Base-by-base conservation (phyloP, 2,888 invertebrate genomes). In the Zootermopsis nevadensis region DNA sequence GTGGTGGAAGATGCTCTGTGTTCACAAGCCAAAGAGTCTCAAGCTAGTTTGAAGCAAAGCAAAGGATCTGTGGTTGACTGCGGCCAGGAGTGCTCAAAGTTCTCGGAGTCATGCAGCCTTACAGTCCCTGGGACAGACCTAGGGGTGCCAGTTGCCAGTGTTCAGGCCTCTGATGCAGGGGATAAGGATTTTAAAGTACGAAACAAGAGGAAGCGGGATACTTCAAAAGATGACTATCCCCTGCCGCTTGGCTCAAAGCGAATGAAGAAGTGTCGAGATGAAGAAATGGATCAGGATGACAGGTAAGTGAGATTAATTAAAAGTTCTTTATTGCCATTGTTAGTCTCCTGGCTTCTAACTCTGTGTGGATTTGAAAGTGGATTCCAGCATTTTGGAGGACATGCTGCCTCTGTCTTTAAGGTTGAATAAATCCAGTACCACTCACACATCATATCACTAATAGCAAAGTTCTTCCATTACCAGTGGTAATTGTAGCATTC, bases 281-380 rank as follows among this genome's bases (percentile, higher is more conserved):
- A 83, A 81, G 86, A 85, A 60, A 77, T 82, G 24, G 85, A 84
- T 66, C 77, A 81, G 69, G 83, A 80, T 84, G 83, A 82, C 27
- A 82, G 79, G 82, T 82, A 30, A 79, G 81, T 76, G 67, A 53
- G 24, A 22, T 80, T 80, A 48, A 8, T 48, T 48, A n/a, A n/a
- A n/a, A n/a, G n/a, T n/a, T n/a, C n/a, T n/a, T n/a, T n/a, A n/a
- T n/a, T n/a, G n/a, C n/a, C n/a, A n/a, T n/a, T n/a, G n/a, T n/a
- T n/a, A n/a, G n/a, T n/a, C n/a, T n/a, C n/a, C n/a, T n/a, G n/a
- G n/a, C n/a, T n/a, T n/a, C n/a, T n/a, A n/a, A n/a, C n/a, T n/a
- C n/a, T n/a, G n/a, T n/a, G n/a, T n/a, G n/a, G n/a, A n/a, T n/a
- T n/a, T n/a, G n/a, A n/a, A n/a, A n/a, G n/a, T n/a, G n/a, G n/a